Conservation (phyloP, 2,113 vertebrate genomes). For the Macrotis lagotis region DNA sequence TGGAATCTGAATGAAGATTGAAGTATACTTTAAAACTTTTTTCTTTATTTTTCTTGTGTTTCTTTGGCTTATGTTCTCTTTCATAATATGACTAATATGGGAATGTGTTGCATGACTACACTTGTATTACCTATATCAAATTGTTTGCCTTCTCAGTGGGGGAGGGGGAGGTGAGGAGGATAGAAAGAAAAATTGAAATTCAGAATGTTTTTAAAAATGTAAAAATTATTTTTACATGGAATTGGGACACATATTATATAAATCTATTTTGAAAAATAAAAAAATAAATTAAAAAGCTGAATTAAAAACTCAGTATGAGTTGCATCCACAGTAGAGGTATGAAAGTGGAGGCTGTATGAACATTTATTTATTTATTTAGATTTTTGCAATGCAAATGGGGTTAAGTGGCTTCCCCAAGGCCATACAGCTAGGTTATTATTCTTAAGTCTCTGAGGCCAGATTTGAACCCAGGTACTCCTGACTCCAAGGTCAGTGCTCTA, state of each 20-base stretch:
- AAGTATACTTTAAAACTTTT: not conserved
- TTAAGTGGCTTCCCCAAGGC: too few relatives aligned
- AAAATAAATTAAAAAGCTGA: not conserved
- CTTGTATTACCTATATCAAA: not conserved
- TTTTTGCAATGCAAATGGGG: too few relatives aligned
- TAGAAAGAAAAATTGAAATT: not conserved
- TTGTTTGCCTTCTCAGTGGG: not conserved
- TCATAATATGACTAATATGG: not conserved
- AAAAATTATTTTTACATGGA: not conserved
- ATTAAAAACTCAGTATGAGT: not conserved
- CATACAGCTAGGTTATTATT: too few relatives aligned
- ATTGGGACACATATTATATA: not conserved
- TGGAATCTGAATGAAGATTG: not conserved
- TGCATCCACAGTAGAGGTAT: not conserved
- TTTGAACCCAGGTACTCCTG: too few relatives aligned
- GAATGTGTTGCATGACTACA: not conserved
- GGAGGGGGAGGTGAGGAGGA: not conserved
- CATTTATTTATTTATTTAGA: too few relatives aligned
- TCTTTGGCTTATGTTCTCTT: not conserved
- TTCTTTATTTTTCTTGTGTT: not conserved
- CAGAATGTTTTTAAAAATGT: not conserved
- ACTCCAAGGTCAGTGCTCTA: too few relatives aligned
- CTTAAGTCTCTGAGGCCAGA: too few relatives aligned
- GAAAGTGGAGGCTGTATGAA: not conserved
- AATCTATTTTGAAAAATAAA: not conserved